Percentiles rank a stretch among this genome's conserved stretches.
Evolutionary conservation across 2,797 vertebrate genomes (phyloP).

Genomic region (Gouania willdenowi): DNA sequence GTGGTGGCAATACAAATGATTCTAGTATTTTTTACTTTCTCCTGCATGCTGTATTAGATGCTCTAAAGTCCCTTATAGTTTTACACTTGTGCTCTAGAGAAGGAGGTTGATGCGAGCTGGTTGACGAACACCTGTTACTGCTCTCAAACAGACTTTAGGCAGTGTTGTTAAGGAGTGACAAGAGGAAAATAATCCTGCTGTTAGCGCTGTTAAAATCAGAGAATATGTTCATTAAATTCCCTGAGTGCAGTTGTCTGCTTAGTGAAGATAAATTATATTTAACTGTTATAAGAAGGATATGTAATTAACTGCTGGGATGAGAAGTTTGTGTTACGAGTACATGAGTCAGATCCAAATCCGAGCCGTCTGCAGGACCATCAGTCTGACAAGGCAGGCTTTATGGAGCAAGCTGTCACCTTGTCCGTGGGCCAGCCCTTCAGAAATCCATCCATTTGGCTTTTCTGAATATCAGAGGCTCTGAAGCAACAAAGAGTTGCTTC

Average conservation of each 20-base stretch:
- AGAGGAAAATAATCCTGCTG: slow-evolving; percentile 34
- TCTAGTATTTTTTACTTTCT: no score
- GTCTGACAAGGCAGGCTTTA: slow-evolving; percentile 50
- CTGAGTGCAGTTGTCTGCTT: background rate
- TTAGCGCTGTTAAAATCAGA: slow-evolving; percentile 20
- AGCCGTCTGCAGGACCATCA: background rate
- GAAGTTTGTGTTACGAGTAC: background rate
- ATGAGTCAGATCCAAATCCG: slow-evolving; percentile 4
- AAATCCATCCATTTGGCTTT: slow-evolving; percentile 59
- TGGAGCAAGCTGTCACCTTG: slow-evolving; percentile 52
- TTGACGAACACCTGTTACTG: slow-evolving; percentile 41
- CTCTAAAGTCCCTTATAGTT: no score
- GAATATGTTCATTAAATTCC: slow-evolving; percentile 1
- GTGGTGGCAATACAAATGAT: no score
- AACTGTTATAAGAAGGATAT: background rate
- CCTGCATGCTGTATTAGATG: no score
- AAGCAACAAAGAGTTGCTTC: slow-evolving; percentile 65
- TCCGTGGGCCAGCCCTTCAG: slow-evolving; percentile 50
- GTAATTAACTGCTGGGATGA: background rate
- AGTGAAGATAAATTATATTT: background rate
- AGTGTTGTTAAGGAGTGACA: slow-evolving; percentile 5
- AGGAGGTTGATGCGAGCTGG: slow-evolving; percentile 18
- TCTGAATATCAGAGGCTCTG: slow-evolving; percentile 61
- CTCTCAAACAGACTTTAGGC: slow-evolving; percentile 27
- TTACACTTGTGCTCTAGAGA: no score